Evolutionary conservation across 2,888 invertebrate species (phyloP).

Genomic region (Scotopteryx bipunctaria): DNA sequence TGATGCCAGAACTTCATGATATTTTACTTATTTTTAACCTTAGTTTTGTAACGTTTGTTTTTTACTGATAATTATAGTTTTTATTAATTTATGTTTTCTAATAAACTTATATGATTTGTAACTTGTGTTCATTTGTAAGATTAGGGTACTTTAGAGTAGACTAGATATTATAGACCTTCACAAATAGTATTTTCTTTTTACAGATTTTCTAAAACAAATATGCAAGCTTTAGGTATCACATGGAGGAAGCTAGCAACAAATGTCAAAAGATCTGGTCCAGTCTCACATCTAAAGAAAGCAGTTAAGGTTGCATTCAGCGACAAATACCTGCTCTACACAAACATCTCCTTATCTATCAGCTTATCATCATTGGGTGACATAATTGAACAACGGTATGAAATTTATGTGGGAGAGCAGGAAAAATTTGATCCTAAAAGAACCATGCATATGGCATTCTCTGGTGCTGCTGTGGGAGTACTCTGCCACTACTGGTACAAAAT

Average conservation of each 20-base stretch:
- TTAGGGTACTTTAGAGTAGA: too few relatives aligned
- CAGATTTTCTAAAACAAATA: slow-evolving; percentile 22
- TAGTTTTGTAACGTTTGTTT: neutral
- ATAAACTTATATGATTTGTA: slow-evolving; percentile 13
- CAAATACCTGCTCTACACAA: slow-evolving; percentile 91
- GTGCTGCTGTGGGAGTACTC: slow-evolving; percentile 90
- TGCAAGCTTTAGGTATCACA: slow-evolving; percentile 54
- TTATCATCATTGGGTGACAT: slow-evolving; percentile 92
- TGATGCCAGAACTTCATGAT: neutral
- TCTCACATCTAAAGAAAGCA: slow-evolving; percentile 49
- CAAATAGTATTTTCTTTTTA: slow-evolving; percentile 18
- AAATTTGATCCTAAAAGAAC: slow-evolving; percentile 86
- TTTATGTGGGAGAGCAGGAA: slow-evolving; percentile 83
- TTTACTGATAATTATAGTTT: neutral
- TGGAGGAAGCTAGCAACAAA: slow-evolving; percentile 64
- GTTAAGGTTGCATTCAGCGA: slow-evolving; percentile 83
- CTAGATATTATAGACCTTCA: too few relatives aligned
- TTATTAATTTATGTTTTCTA: slow-evolving; percentile 17
- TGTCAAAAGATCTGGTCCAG: slow-evolving; percentile 44
- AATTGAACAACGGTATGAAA: slow-evolving; percentile 93
- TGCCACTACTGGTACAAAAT: slow-evolving; percentile 95
- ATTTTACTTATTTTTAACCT: neutral
- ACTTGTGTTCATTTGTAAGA: slow-evolving; percentile 13
- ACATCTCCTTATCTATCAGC: slow-evolving; percentile 90
- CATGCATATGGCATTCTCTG: slow-evolving; percentile 90